Evolutionary conservation across 2,797 vertebrate genomes (phyloP).

Genomic region (Premnoplex brunnescens): DNA sequence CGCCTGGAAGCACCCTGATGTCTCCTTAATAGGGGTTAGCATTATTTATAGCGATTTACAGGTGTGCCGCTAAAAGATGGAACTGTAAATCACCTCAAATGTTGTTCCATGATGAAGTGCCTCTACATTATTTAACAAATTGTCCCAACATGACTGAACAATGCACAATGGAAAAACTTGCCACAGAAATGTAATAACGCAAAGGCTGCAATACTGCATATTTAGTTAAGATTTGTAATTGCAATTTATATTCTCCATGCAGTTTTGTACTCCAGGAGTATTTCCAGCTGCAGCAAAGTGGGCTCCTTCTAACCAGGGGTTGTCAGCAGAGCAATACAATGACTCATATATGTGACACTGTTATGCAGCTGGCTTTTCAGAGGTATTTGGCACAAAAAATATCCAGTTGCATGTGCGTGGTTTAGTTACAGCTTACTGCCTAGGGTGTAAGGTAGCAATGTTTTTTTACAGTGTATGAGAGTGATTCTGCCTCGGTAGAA

Average conservation of each 20-base stretch:
- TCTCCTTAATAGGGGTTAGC: background rate
- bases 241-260: background rate
- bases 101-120: background rate
- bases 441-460: background rate
- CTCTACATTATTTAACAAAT: conserved; percentile 29
- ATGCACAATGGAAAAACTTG: background rate
- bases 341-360: background rate
- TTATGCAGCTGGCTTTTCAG: background rate
- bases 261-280: background rate
- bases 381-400: background rate
- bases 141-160: background rate
- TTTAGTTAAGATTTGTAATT: background rate
- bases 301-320: background rate
- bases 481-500: background rate
- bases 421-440: conserved; percentile 9
- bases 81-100: background rate
- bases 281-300: background rate
- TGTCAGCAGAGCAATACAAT: background rate
- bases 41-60: conserved; percentile 32
- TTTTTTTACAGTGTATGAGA: background rate
- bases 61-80: conserved; percentile 18
- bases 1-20: conserved; percentile 12
- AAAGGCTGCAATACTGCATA: background rate
- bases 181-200: background rate
- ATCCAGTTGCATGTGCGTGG: fast-evolving